Evolutionary conservation across 2,888 invertebrate species (phyloP), one percentile per base, ranked within the genome.

Genomic region (Agrochola litura): DNA sequence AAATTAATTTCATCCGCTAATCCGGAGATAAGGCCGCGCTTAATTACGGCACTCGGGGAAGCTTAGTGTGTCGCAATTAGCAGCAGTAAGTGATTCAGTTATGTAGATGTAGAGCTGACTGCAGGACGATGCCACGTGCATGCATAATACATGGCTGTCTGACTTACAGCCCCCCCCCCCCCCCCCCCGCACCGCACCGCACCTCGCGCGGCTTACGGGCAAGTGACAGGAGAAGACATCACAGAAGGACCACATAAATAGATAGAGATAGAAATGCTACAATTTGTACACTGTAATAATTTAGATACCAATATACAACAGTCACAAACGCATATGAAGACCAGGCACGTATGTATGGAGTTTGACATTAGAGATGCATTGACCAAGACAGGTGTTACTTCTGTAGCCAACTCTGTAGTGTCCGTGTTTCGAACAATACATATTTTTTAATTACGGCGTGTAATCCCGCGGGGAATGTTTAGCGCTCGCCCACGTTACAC

Each of bases 101-200:
- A 84, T 87, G 84, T 86, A 84, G 69, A 83, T 84, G 81, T 72
- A 81, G 61, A 56, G 60, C 64, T 52, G 75, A 61, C 71, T 80
- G 81, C 85, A 72, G 61, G 54, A 49, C 65, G 54, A 30, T 19
- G 56, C 58, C 67, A 14, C 37, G 61, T 43, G 54, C 84, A 79
- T 83, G 79, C 78, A 83, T 83, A 86, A 83, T 75, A 69, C 80
- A 86, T 86, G 25, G 46, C 66, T 9, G 1, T 14, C 66, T 56
- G 61, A 70, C 65, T 70, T 56, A 68, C 72, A 43, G 16, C 46
- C 10, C 19, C 25, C 22, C 22, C 25, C 6, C 43, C 10, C n/a
- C 16, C 16, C 19, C 0, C 9, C 0, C 19, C 30, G 9, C 63
- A 1, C 22, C 30, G 9, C 63, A 1, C 22, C 67, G 25, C 58